These are phyloP conservation scores for Dendropsophus ebraccatus DNA, from an alignment of 2,113 vertebrate genomes.

Conservation along the genomic window DNA sequence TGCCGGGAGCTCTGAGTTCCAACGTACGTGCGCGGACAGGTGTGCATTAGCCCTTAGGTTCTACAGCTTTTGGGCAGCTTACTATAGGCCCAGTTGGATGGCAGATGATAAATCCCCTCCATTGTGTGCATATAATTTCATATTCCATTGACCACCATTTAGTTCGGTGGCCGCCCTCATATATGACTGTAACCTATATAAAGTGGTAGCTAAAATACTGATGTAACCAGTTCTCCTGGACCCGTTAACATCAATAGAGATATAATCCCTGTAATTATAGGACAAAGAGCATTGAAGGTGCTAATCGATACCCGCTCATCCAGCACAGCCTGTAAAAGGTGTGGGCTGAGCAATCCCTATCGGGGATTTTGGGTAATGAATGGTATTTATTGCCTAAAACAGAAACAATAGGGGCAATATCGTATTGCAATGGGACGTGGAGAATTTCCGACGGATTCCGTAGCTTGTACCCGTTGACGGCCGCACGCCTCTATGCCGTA, in stretches of 20 bases:
- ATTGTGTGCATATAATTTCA: no score
- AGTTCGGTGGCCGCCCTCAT: no score
- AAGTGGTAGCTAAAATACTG: not conserved
- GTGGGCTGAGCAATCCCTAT: not conserved
- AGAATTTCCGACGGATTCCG: no score
- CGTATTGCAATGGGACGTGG: not conserved
- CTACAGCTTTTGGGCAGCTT: no score
- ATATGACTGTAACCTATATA: not conserved
- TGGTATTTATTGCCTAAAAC: not conserved
- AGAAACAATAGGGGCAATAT: not conserved
- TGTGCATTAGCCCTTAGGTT: no score
- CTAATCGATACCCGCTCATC: slow-evolving; percentile 4
- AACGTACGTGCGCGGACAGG: no score
- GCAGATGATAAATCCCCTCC: no score
- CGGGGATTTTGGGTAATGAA: not conserved
- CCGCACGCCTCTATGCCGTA: no score
- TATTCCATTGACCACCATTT: no score
- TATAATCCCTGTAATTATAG: slow-evolving; percentile 7
- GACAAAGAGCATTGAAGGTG: not conserved
- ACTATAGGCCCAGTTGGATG: no score
- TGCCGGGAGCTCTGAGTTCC: no score
- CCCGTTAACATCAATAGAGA: not conserved
- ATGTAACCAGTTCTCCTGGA: not conserved
- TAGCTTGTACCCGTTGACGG: no score
- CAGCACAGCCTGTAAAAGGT: not conserved